Percentiles rank a stretch among this genome's conserved stretches.
These are phyloP conservation scores for Amblyjoppa fuscipennis DNA, from an alignment of 2,888 invertebrate genomes.

Conservation along the genomic window DNA sequence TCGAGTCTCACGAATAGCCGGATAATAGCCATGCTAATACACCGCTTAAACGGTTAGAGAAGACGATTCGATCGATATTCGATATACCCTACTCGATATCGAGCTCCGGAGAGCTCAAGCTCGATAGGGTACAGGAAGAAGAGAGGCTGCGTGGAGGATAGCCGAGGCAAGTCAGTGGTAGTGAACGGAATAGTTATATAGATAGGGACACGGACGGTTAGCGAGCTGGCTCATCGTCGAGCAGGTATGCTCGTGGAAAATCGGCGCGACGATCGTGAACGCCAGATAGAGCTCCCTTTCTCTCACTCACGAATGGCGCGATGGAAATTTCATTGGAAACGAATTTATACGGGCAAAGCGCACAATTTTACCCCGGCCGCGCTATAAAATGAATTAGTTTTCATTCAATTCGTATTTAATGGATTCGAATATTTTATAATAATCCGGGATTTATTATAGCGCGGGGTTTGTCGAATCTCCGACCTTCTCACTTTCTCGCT, in stretches of 20 bases:
- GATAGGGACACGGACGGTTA: slow-evolving; percentile 32
- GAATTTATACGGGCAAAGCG: slow-evolving; percentile 57
- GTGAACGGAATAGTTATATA: slow-evolving; percentile 20
- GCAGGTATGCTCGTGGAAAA: slow-evolving; percentile 44
- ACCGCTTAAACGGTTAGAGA: slow-evolving; percentile 67
- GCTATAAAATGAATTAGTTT: slow-evolving; percentile 66
- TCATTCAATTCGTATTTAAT: slow-evolving; percentile 66
- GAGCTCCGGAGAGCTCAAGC: slow-evolving; percentile 49
- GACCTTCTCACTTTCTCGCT: background rate
- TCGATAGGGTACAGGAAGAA: slow-evolving; percentile 16
- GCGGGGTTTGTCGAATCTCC: background rate
- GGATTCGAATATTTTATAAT: slow-evolving; percentile 68
- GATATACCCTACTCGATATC: slow-evolving; percentile 68
- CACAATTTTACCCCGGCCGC: slow-evolving; percentile 44
- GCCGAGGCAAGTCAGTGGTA: slow-evolving; percentile 2
- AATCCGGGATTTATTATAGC: slow-evolving; percentile 62
- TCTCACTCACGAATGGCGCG: slow-evolving; percentile 8
- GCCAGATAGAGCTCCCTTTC: slow-evolving; percentile 59
- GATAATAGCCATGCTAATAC: slow-evolving; percentile 70
- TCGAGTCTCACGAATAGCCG: slow-evolving; percentile 62
- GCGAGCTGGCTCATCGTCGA: slow-evolving; percentile 50
- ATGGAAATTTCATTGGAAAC: slow-evolving; percentile 67
- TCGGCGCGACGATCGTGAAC: slow-evolving; percentile 59
- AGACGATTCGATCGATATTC: slow-evolving; percentile 71
- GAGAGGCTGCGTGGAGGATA: background rate